These are phyloP conservation scores for Ectropis crepuscularia DNA, from an alignment of 2,888 invertebrate genomes.

Conservation along the genomic window DNA sequence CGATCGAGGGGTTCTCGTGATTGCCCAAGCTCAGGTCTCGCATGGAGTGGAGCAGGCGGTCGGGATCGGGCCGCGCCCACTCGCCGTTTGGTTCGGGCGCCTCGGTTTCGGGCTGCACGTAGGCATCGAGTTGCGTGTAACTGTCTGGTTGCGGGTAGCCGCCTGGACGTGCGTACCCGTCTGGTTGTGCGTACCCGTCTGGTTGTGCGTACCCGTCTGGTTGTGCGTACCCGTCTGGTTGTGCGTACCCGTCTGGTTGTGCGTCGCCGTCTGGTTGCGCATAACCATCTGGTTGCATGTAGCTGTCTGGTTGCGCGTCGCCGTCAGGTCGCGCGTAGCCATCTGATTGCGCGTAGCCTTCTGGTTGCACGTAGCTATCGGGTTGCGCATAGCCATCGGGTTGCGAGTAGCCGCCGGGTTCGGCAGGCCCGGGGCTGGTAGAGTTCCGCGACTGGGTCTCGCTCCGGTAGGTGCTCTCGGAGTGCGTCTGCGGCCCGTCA, in stretches of 20 bases:
- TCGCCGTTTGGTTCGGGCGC: constrained; percentile 56
- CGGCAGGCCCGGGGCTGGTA: constrained; percentile 70
- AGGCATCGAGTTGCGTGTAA: too few species aligned
- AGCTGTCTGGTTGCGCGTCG: constrained; percentile 36
- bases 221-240: too few species aligned
- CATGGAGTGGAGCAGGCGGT: constrained; percentile 66
- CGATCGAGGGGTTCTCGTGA: constrained; percentile 55
- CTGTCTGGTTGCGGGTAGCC: too few species aligned
- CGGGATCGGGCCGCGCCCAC: constrained; percentile 51
- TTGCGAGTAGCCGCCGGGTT: constrained; percentile 14
- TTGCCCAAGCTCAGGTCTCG: constrained; percentile 71
- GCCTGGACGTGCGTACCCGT: constrained; percentile 47
- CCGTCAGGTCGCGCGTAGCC: constrained; percentile 55
- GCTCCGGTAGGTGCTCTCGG: constrained; percentile 86
- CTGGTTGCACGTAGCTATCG: constrained; percentile 25
- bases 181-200: constrained; percentile 23
- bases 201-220: too few species aligned
- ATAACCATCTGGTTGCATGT: too few species aligned
- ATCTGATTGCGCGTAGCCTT: constrained; percentile 57
- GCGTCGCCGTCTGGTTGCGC: constrained; percentile 48
- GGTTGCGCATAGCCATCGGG: too few species aligned
- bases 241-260: constrained; percentile 47
- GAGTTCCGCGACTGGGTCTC: constrained; percentile 84
- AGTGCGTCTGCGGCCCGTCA: constrained; percentile 85
- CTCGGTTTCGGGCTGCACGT: constrained; percentile 46